phyloP scores from a whole-genome alignment of 2,888 invertebrate genomes.

The Lagria hirta region DNA sequence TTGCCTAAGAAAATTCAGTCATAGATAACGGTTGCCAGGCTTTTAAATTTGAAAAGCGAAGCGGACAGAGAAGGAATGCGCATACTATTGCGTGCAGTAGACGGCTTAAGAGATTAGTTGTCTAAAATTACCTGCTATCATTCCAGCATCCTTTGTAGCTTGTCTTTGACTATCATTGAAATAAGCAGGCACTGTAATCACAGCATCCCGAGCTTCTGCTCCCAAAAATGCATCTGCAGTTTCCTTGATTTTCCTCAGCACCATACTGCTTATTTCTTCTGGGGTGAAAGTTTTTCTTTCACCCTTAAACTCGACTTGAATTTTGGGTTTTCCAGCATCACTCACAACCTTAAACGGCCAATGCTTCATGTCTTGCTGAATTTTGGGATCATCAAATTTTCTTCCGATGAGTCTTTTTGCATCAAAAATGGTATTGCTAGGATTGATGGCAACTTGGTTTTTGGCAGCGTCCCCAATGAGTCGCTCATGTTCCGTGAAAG shows the following conservation, averaged over 20 bases:
- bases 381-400: conserved; percentile 68
- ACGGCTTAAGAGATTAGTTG: background rate
- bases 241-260: conserved; percentile 64
- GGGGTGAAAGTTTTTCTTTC: conserved; percentile 65
- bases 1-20: background rate
- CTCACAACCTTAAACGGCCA: conserved; percentile 74
- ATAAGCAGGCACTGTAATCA: conserved; percentile 79
- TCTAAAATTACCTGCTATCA: conserved; percentile 48
- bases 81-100: no score
- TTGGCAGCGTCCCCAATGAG: conserved; percentile 83
- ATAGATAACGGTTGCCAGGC: no score
- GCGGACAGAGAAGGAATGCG: no score
- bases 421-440: conserved; percentile 82
- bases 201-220: conserved; percentile 65
- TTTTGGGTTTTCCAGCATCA: conserved; percentile 66
- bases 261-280: conserved; percentile 72
- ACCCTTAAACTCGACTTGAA: conserved; percentile 66
- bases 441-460: conserved; percentile 86
- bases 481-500: conserved; percentile 82
- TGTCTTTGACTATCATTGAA: conserved; percentile 75
- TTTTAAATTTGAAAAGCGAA: no score
- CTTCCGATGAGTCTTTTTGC: conserved; percentile 75
- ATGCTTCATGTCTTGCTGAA: conserved; percentile 74
- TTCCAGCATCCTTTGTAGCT: conserved; percentile 82
- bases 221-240: conserved; percentile 56